phyloP scores from a whole-genome alignment of 2,113 vertebrate species.

The Drymodes brunneopygia region DNA sequence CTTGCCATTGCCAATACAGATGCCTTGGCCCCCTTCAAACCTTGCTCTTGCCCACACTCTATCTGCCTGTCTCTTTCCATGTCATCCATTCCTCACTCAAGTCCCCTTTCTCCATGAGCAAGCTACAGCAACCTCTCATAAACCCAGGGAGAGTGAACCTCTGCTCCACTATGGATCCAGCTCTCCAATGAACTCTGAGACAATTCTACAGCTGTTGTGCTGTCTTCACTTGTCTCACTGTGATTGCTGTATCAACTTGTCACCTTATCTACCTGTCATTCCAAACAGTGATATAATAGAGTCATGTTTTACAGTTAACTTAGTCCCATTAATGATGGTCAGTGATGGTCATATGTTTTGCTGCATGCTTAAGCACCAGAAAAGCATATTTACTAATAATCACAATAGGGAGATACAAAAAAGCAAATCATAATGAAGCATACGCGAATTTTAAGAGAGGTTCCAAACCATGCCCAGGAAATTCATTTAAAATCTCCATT shows the following conservation, averaged over 20 bases:
- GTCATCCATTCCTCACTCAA: background rate
- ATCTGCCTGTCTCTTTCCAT: background rate
- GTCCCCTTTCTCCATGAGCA: background rate
- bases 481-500: slow-evolving; percentile 98
- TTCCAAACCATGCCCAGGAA: slow-evolving; percentile 87
- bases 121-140: slow-evolving; percentile 7
- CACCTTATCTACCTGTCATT: background rate
- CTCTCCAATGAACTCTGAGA: background rate
- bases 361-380: background rate
- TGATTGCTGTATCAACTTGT: background rate
- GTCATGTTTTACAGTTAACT: background rate
- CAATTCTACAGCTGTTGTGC: background rate
- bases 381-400: background rate
- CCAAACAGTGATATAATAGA: background rate
- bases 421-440: background rate
- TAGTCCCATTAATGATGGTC: background rate
- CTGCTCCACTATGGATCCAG: background rate
- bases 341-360: background rate
- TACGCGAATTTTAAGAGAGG: slow-evolving; percentile 85
- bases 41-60: background rate
- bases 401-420: background rate
- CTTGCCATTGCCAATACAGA: background rate
- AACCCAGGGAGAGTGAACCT: background rate
- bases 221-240: background rate
- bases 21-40: background rate